phyloP scores from a whole-genome alignment of 2,113 vertebrate species.

The Chaetodon auriga region DNA sequence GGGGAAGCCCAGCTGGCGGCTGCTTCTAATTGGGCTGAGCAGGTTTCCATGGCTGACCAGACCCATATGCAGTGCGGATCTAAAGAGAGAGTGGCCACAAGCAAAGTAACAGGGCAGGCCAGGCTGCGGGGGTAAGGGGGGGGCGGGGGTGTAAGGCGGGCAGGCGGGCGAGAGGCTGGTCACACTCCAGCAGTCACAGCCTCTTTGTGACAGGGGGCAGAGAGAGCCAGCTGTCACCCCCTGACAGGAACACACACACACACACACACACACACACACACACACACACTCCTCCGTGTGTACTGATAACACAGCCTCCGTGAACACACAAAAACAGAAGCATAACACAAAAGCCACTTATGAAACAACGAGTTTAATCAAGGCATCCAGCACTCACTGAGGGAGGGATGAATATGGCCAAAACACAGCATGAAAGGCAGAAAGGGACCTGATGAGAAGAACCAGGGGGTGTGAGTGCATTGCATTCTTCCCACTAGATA shows the following conservation, averaged over 20 bases:
- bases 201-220: slow-evolving; percentile 74
- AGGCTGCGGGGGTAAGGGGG: slow-evolving; percentile 28
- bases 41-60: slow-evolving; percentile 82
- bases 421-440: slow-evolving; percentile 23
- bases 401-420: slow-evolving; percentile 22
- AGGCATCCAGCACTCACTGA: slow-evolving; percentile 28
- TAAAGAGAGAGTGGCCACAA: slow-evolving; percentile 60
- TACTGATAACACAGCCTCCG: slow-evolving; percentile 48
- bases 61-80: slow-evolving; percentile 77
- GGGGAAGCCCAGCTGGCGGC: slow-evolving; percentile 81
- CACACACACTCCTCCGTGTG: slow-evolving; percentile 47
- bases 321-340: slow-evolving; percentile 57
- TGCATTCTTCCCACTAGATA: slow-evolving; percentile 48
- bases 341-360: slow-evolving; percentile 54
- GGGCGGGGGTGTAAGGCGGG: slow-evolving; percentile 40
- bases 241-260: slow-evolving; percentile 70
- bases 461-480: slow-evolving; percentile 40
- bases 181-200: slow-evolving; percentile 79
- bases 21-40: slow-evolving; percentile 83
- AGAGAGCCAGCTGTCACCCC: slow-evolving; percentile 82
- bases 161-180: slow-evolving; percentile 69
- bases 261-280: slow-evolving; percentile 56
- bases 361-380: slow-evolving; percentile 69
- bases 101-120: slow-evolving; percentile 68
- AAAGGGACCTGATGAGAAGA: slow-evolving; percentile 64